Conservation (phyloP, 2,888 invertebrate species). For the Pilophorus perplexus region DNA sequence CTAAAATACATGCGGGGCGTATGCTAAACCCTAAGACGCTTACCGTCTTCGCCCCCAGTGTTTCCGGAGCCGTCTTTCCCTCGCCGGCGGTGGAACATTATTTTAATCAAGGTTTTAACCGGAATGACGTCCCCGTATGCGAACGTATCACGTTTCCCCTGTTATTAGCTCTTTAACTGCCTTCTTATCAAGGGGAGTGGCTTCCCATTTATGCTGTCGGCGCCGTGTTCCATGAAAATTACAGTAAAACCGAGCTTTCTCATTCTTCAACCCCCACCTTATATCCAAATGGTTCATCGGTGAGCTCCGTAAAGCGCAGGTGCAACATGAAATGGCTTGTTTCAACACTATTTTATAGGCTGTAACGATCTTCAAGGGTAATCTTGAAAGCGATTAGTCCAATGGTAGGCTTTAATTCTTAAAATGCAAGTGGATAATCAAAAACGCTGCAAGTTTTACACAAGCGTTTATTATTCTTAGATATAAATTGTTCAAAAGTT, state of each 20-base stretch:
- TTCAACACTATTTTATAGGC: too few species aligned
- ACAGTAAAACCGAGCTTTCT: not conserved
- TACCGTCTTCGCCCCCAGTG: constrained; percentile 1
- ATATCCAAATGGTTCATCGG: too few species aligned
- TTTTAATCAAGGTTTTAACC: constrained; percentile 43
- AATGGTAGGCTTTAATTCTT: too few species aligned
- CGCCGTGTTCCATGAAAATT: not conserved
- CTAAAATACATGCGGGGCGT: constrained; percentile 42
- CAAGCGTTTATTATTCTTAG: too few species aligned
- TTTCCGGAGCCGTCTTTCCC: not conserved
- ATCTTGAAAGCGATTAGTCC: too few species aligned
- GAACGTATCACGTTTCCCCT: constrained; percentile 14
- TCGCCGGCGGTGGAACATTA: constrained; percentile 27
- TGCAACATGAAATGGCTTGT: too few species aligned
- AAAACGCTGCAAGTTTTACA: too few species aligned
- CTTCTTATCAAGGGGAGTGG: constrained; percentile 11
- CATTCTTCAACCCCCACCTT: not conserved
- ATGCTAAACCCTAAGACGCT: constrained; percentile 44
- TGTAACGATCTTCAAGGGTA: too few species aligned
- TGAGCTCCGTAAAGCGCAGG: too few species aligned
- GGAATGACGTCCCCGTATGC: constrained; percentile 32
- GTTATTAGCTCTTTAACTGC: constrained; percentile 30
- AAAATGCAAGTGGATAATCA: too few species aligned
- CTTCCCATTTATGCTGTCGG: not conserved
- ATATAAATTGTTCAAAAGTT: too few species aligned